Evolutionary conservation across 1,140 invertebrate genomes (phyloP).

Genomic region (Batillaria attramentaria): DNA sequence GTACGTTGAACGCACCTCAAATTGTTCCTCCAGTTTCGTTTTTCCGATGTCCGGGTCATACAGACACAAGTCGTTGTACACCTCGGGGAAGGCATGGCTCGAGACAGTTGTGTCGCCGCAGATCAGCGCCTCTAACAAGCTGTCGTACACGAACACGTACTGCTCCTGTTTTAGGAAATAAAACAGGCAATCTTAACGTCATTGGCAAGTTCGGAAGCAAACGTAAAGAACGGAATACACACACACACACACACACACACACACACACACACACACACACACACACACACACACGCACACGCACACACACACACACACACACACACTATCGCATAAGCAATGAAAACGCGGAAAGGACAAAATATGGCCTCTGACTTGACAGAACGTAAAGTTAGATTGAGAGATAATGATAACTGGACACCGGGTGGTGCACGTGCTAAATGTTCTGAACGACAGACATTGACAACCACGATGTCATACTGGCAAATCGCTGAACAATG

Average conservation of each 20-base stretch:
- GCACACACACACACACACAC: constrained; percentile 17
- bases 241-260: background rate
- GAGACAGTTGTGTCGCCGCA: constrained; percentile 86
- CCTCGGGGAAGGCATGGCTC: constrained; percentile 50
- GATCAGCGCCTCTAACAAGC: constrained; percentile 92
- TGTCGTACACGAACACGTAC: constrained; percentile 97
- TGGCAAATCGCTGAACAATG: no score
- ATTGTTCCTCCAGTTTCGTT: constrained; percentile 66
- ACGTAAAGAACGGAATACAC: background rate
- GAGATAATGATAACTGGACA: background rate
- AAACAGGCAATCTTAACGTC: background rate
- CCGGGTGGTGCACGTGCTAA: background rate
- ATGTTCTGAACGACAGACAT: background rate
- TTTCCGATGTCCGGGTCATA: constrained; percentile 61
- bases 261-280: constrained; percentile 17
- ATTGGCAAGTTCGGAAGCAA: background rate
- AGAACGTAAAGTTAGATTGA: background rate
- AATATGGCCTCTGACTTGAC: no score
- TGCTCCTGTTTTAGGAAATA: constrained; percentile 79
- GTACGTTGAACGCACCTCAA: constrained; percentile 58
- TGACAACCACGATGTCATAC: no score
- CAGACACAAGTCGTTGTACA: constrained; percentile 57
- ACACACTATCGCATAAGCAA: background rate
- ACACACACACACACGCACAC: constrained; percentile 7
- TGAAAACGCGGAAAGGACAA: no score